Base-by-base conservation (phyloP, 2,888 invertebrate species). In the Apamea epomidion region DNA sequence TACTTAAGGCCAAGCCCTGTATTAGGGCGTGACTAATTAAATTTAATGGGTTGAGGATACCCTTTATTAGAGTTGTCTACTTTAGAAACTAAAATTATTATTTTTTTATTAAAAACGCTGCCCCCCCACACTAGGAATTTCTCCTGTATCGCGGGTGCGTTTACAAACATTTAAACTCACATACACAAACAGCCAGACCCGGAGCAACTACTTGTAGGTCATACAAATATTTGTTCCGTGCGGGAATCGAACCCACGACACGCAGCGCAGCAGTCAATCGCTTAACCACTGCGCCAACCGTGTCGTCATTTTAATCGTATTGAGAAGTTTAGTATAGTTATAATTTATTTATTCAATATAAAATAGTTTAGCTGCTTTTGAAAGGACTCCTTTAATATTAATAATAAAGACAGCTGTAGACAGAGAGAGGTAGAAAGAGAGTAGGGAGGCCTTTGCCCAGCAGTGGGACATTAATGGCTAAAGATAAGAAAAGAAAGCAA, bases 11-110 rank as follows among this genome's bases (percentile, higher is more conserved):
- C 69, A 14, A 76, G 54, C 67, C 81, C 60, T 78, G 5, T 14
- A 45, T 16, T 48, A 42, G 60, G 68, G 65, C 51, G 76, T 48
- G 72, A 72, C 71, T 80, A 76, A 76, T 83, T 84, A 45, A 6
- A 65, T 73, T 18, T 25, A 68, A 80, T 84, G 51, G 62, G 12
- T 54, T 67, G 37, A 25, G 80, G 78, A 83, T 58, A 62, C 68
- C 78, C 78, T 68, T 14, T 72, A 62, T 7, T n/a, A 77, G 10
- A 29, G 48, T 51, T 76, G 42, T 21, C 21, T 51, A 42, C 29
- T 51, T 32, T 7, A 32, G 32, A 42, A 37, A 75, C 37, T 8
- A 3, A 0, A 18, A 25, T 16, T 45, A 6, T n/a, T n/a, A n/a
- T n/a, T n/a, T n/a, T n/a, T n/a, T n/a, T n/a, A n/a, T n/a, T n/a